Percentiles rank a stretch among this genome's conserved stretches.
Evolutionary conservation across 2,888 invertebrate species (phyloP).

Genomic region (Elysia crispata): DNA sequence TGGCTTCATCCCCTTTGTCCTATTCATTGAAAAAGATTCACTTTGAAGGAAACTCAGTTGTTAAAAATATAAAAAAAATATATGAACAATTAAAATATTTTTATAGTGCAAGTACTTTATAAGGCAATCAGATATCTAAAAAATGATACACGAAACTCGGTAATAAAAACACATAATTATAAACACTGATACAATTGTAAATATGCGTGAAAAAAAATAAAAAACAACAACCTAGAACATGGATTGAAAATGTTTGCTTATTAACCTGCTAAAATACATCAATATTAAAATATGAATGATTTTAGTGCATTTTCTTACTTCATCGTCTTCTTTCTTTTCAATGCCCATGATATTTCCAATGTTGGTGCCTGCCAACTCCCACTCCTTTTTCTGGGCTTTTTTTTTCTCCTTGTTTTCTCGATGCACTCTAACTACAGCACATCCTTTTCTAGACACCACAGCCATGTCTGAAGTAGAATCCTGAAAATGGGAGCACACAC

Average conservation of each 20-base stretch:
- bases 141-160: no score
- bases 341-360: conserved; percentile 98
- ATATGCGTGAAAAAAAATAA: no score
- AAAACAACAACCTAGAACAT: no score
- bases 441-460: conserved; percentile 93
- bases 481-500: conserved; percentile 67
- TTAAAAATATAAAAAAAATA: neutral
- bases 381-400: conserved; percentile 98
- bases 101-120: no score
- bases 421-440: conserved; percentile 89
- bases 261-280: no score
- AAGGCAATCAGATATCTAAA: no score
- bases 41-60: no score
- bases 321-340: conserved; percentile 82
- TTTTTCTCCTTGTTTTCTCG: conserved; percentile 97
- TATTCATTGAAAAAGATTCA: conserved; percentile 13
- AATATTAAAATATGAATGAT: no score
- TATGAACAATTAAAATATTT: no score
- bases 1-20: conserved; percentile 80
- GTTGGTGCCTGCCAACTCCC: conserved; percentile 98
- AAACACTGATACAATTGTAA: no score
- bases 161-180: no score
- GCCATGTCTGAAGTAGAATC: conserved; percentile 99
- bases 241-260: no score
- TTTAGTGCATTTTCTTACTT: conserved; percentile 14